These are phyloP conservation scores for Epiperipatus broadwayi DNA, from an alignment of 2,888 invertebrate genomes.

Conservation along the genomic window DNA sequence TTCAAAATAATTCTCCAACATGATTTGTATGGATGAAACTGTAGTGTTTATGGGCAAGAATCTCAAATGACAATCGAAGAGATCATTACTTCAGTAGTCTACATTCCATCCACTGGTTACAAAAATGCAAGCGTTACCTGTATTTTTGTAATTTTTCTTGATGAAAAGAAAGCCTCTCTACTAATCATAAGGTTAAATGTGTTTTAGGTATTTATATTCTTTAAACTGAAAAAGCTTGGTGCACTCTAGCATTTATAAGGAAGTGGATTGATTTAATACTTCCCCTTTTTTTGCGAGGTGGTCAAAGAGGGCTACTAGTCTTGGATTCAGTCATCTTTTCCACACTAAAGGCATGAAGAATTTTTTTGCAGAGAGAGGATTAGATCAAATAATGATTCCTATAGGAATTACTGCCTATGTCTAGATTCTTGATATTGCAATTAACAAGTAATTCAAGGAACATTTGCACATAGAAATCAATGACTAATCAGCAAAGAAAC, in stretches of 20 bases:
- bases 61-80: slow-evolving; percentile 6
- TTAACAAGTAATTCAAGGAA: slow-evolving; percentile 6
- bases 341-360: slow-evolving; percentile 9
- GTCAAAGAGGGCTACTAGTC: slow-evolving; percentile 6
- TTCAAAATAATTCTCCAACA: no score
- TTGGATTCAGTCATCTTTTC: slow-evolving; percentile 10
- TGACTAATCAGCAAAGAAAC: background rate
- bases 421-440: slow-evolving; percentile 1
- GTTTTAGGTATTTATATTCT: background rate
- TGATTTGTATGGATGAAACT: slow-evolving; percentile 9
- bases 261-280: slow-evolving; percentile 8
- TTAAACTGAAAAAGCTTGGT: background rate
- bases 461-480: slow-evolving; percentile 7
- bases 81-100: slow-evolving; percentile 8
- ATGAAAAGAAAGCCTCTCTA: slow-evolving; percentile 9
- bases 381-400: slow-evolving; percentile 10
- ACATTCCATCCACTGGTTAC: slow-evolving; percentile 12
- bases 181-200: background rate
- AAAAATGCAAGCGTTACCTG: slow-evolving; percentile 6
- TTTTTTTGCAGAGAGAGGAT: slow-evolving; percentile 7
- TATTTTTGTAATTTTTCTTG: slow-evolving; percentile 10
- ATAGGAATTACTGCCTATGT: slow-evolving; percentile 11
- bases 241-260: slow-evolving; percentile 3
- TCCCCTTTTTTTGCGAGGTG: slow-evolving; percentile 1
- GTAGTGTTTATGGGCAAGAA: slow-evolving; percentile 11